phyloP scores from a whole-genome alignment of 2,113 vertebrate genomes.

The Donacobius atricapilla region DNA sequence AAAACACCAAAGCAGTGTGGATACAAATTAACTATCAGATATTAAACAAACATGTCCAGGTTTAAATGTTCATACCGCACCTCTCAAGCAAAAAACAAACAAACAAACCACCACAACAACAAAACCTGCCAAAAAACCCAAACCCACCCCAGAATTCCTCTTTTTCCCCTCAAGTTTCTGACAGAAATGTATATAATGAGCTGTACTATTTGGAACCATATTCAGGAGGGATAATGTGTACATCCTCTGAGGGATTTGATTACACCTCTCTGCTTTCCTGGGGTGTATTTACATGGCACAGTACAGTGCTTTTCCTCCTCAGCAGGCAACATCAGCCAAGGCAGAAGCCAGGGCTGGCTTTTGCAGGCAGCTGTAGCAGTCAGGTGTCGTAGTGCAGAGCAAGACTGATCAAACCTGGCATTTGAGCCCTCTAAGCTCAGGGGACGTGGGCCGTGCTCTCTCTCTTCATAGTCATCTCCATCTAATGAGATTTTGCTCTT shows the following conservation, averaged over 20 bases:
- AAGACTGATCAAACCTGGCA: background rate
- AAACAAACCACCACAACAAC: background rate
- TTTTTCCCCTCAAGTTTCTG: background rate
- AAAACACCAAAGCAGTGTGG: background rate
- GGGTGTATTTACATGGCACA: background rate
- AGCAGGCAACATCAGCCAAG: background rate
- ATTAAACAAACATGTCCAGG: background rate
- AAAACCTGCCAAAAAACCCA: background rate
- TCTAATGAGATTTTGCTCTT: slow-evolving; percentile 39
- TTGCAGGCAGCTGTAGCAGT: background rate
- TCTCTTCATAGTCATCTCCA: background rate
- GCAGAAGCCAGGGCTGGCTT: background rate
- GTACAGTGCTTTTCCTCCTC: background rate
- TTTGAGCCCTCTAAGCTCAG: background rate
- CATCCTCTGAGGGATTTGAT: background rate
- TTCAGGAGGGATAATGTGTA: background rate
- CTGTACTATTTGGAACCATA: background rate
- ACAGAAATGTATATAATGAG: background rate
- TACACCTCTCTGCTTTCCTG: background rate
- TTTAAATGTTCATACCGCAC: background rate
- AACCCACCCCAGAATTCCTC: background rate
- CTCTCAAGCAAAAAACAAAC: background rate
- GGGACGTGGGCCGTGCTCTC: background rate
- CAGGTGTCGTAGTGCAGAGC: background rate
- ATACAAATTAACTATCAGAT: background rate